A percentile compares a stretch with the other conserved stretches of the same genome.
These are phyloP conservation scores for Hypomecis atomaria DNA, from an alignment of 2,888 invertebrate species.

Conservation along the genomic window DNA sequence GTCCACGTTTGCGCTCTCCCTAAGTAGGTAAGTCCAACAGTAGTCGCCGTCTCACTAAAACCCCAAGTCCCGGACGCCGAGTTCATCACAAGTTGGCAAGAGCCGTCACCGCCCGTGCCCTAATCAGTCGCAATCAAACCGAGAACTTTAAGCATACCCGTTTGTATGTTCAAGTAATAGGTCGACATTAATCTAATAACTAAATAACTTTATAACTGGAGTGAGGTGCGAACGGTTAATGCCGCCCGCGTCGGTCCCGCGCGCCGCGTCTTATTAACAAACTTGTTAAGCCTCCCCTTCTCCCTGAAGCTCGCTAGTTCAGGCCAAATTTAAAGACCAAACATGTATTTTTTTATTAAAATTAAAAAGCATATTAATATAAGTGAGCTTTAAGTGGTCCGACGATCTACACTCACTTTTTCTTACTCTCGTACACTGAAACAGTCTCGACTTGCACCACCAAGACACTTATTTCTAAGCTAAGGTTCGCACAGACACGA, in stretches of 20 bases:
- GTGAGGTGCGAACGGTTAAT: constrained; percentile 33
- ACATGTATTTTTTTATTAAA: no score
- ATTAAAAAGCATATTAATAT: no score
- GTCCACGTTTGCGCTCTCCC: no score
- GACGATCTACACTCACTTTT: no score
- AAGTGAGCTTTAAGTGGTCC: no score
- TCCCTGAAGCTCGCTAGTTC: not conserved
- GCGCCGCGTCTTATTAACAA: constrained; percentile 36
- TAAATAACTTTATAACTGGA: constrained; percentile 28
- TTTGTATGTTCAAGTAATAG: constrained; percentile 15
- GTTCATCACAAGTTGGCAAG: not conserved
- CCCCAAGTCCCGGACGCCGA: not conserved
- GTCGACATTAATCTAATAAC: constrained; percentile 27
- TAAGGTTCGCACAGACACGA: no score
- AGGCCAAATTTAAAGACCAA: not conserved
- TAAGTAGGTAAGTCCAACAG: not conserved
- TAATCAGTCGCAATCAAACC: constrained; percentile 14
- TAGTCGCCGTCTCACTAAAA: not conserved
- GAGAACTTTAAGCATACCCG: not conserved
- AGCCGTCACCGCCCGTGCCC: not conserved
- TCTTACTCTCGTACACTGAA: no score
- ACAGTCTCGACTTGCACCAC: no score
- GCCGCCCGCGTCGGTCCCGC: constrained; percentile 3
- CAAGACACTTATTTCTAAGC: no score
- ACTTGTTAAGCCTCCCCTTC: constrained; percentile 37